Percentiles rank a stretch among this genome's conserved stretches.
Conservation (phyloP, 2,888 invertebrate genomes). For the Therioaphis trifolii region DNA sequence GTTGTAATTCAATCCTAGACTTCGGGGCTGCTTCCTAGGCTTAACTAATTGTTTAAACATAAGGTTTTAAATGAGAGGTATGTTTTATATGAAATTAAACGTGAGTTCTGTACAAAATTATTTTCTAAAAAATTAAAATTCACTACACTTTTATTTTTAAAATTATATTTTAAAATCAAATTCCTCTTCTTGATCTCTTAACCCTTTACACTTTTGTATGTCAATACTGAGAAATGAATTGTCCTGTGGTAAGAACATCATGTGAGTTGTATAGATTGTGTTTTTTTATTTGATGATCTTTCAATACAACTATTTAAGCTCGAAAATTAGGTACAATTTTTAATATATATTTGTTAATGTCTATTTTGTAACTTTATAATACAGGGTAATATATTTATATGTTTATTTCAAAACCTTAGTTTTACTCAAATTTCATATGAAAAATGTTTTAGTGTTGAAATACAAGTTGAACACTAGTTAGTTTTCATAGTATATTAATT, state of each 20-base stretch:
- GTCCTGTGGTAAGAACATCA: background rate
- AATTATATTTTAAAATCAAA: constrained; percentile 10
- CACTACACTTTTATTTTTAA: constrained; percentile 9
- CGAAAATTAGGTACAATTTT: no score
- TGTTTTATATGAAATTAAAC: constrained; percentile 28
- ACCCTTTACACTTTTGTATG: background rate
- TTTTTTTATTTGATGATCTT: no score
- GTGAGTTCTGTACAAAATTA: constrained; percentile 3
- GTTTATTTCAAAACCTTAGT: no score
- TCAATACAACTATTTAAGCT: no score
- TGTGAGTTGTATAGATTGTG: no score
- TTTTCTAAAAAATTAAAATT: constrained; percentile 25
- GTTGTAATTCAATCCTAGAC: background rate
- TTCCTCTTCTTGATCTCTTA: constrained; percentile 34
- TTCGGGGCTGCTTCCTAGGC: background rate
- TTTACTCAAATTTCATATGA: no score
- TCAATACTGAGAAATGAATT: background rate
- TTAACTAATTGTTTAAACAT: constrained; percentile 28
- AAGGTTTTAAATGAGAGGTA: background rate
- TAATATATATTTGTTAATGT: no score
- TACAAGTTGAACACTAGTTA: no score
- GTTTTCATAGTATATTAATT: no score
- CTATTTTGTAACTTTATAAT: no score
- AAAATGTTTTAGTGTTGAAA: no score
- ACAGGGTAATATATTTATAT: no score